Evolutionary conservation across 2,797 vertebrate species (phyloP).

Genomic region (Gymnocypris eckloni): DNA sequence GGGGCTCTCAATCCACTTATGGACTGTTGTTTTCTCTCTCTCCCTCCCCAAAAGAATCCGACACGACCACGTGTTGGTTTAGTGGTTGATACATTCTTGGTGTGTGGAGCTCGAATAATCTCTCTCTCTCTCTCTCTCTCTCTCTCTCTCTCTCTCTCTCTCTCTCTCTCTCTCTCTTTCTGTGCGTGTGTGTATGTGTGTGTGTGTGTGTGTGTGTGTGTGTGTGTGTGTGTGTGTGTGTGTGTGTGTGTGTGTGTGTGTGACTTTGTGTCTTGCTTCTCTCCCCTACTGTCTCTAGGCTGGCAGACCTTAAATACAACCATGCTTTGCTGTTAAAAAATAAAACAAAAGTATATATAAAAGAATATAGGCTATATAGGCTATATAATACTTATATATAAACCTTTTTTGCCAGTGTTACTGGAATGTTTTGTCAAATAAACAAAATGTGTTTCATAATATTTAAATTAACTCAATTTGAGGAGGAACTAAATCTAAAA

Average conservation of each 20-base stretch:
- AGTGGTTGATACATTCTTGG: slow-evolving; percentile 17
- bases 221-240: slow-evolving; percentile 4
- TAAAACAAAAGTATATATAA: not conserved
- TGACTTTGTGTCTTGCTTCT: not conserved
- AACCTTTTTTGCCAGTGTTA: too few relatives aligned
- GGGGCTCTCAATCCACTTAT: slow-evolving; percentile 22
- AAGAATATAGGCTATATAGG: too few relatives aligned
- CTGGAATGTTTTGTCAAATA: too few relatives aligned
- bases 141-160: slow-evolving; percentile 38
- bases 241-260: not conserved
- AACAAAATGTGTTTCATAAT: too few relatives aligned
- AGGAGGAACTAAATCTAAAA: not conserved
- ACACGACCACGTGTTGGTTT: slow-evolving; percentile 23
- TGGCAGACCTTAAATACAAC: slow-evolving; percentile 27
- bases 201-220: not conserved
- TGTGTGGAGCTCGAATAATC: too few relatives aligned
- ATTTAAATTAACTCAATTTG: too few relatives aligned
- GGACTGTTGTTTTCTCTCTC: not conserved
- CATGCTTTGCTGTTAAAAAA: not conserved
- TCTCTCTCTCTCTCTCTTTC: too few relatives aligned
- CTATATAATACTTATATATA: not conserved
- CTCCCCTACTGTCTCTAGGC: not conserved
- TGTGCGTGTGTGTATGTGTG: slow-evolving; percentile 2
- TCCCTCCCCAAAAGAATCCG: slow-evolving; percentile 13
- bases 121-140: slow-evolving; percentile 27